Conservation (phyloP, 2,797 vertebrate genomes). For the Pelochelys cantorii region DNA sequence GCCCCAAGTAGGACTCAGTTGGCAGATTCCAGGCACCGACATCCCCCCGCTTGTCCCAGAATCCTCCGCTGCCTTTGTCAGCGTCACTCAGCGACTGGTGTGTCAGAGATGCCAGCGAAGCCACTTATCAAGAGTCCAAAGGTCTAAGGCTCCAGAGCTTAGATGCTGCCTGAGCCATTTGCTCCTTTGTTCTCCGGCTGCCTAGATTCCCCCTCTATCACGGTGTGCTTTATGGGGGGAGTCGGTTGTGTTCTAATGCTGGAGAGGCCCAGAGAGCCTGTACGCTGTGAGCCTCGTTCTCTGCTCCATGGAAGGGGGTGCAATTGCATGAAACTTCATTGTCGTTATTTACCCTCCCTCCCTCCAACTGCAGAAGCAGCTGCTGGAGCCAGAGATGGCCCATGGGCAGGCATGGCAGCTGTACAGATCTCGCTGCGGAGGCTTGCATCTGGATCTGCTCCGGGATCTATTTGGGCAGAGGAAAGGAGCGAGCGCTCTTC, state of each 20-base stretch:
- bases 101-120: background rate
- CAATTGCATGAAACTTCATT: background rate
- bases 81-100: background rate
- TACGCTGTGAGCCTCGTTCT: background rate
- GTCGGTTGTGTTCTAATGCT: background rate
- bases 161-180: background rate
- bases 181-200: background rate
- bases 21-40: background rate
- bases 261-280: background rate
- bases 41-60: background rate
- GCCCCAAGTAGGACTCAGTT: background rate
- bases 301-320: background rate
- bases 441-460: background rate
- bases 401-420: background rate
- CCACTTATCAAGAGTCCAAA: background rate
- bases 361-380: background rate
- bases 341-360: background rate
- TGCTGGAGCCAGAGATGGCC: background rate
- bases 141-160: background rate
- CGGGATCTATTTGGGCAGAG: background rate
- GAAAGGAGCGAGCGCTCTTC: background rate
- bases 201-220: background rate
- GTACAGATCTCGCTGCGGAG: background rate
- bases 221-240: background rate
- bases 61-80: background rate